phyloP scores from a whole-genome alignment of 2,888 invertebrate species.

The Scaptomyza flava region DNA sequence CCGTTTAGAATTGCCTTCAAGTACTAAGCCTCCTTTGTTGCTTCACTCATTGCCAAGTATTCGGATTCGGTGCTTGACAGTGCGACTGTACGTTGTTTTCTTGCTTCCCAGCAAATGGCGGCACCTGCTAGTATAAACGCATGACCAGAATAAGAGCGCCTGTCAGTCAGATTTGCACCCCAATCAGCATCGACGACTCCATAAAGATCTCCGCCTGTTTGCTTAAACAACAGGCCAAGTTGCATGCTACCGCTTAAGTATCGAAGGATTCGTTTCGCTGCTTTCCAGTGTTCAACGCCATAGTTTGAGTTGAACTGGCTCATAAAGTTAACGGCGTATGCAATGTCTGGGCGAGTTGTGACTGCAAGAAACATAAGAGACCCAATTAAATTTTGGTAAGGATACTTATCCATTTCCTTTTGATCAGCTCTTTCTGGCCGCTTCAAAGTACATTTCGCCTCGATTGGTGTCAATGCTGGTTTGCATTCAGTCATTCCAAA shows the following conservation, averaged over 20 bases:
- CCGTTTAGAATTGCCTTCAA: neutral
- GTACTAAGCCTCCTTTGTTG: neutral
- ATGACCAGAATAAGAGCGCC: neutral
- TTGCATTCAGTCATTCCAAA: neutral
- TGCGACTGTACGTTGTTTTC: neutral
- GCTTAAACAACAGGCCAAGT: too few relatives aligned
- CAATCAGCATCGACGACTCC: conserved; percentile 1
- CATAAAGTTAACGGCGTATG: too few relatives aligned
- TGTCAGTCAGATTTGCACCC: neutral
- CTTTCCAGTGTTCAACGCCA: neutral
- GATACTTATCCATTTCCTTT: neutral
- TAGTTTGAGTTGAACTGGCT: neutral
- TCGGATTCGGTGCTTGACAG: neutral
- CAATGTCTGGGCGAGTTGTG: neutral
- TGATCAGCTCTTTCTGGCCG: neutral
- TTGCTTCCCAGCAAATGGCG: neutral
- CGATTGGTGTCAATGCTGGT: neutral
- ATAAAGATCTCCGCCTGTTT: neutral
- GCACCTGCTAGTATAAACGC: neutral
- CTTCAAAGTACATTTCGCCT: neutral
- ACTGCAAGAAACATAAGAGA: neutral
- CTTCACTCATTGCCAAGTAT: neutral
- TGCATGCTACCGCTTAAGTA: neutral
- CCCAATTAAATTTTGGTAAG: neutral
- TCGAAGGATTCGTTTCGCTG: neutral